Base-by-base conservation (phyloP, 1,140 invertebrate genomes). In the Tenebrio molitor region DNA sequence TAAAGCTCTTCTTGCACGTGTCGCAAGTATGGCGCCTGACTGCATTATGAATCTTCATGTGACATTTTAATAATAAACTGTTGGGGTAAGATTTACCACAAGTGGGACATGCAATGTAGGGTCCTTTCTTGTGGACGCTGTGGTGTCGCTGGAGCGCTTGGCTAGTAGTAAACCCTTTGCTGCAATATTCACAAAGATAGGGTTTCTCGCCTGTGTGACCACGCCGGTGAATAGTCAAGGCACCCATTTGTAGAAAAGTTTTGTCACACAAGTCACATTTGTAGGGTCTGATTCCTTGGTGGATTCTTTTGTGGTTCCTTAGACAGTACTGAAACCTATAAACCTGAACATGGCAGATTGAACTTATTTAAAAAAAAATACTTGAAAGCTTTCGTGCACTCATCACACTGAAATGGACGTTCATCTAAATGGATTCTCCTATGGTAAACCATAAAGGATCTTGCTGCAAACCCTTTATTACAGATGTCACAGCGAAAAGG, bases 221-320 rank as follows among this genome's bases (percentile, higher is more conserved):
- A 19, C 17, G 16, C 17, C n/a, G 4, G 17, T 50, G 44, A 3
- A 21, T 17, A 1, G 17, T 14, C n/a, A 50, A 10, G 21, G 3
- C 17, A 10, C 15, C 44, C 4, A 83, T 82, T 16, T 82, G 83
- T 7, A 81, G 82, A 81, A 85, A 93, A 0, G 86, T 87, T 77
- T 93, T 93, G 5, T 84, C 84, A 78, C 93, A 95, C 8, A 91
- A 17, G 29, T 77, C 65, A 65, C 79, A 80, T 50, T 50, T 17
- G 68, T 71, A 17, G 75, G 72, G 7, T 77, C 71, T 70, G 78
- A 78, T n/a, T 72, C 66, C 2, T 74, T 73, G 15, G 77, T 80
- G 29, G 84, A 82, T n/a, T 82, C 77, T 44, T 77, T 75, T 73
- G 80, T 75, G 39, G 83, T 82, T 7, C 74, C 76, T 0, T 77